phyloP scores from a whole-genome alignment of 2,113 vertebrate species.

The Melanocharis versteri region DNA sequence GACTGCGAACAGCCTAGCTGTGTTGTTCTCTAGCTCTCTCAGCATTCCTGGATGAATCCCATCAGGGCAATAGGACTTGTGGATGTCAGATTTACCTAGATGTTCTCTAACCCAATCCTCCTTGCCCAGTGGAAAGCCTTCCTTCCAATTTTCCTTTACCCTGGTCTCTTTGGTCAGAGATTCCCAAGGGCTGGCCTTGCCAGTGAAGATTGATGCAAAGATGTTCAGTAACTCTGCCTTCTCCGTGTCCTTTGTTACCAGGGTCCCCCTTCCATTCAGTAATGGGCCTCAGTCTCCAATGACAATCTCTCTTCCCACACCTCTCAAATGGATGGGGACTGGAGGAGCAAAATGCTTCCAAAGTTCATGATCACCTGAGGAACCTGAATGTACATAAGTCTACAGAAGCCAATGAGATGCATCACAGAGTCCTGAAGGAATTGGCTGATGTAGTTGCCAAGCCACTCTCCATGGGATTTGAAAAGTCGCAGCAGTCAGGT shows the following conservation, averaged over 20 bases:
- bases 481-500: neutral
- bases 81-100: fast-evolving
- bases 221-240: neutral
- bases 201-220: neutral
- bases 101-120: neutral
- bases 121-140: neutral
- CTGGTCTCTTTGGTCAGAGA: neutral
- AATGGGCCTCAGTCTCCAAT: neutral
- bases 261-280: neutral
- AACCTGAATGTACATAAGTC: neutral
- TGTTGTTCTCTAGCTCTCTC: neutral
- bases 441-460: neutral
- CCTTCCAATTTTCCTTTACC: neutral
- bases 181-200: neutral
- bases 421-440: neutral
- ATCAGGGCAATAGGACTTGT: fast-evolving
- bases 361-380: neutral
- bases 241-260: fast-evolving
- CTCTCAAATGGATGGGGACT: neutral
- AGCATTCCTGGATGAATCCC: neutral
- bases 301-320: neutral
- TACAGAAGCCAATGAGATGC: neutral
- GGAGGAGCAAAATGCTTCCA: neutral
- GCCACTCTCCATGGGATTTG: neutral
- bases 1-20: fast-evolving